These are phyloP conservation scores for Popillia japonica DNA, from an alignment of 1,140 invertebrate genomes.

Conservation along the genomic window DNA sequence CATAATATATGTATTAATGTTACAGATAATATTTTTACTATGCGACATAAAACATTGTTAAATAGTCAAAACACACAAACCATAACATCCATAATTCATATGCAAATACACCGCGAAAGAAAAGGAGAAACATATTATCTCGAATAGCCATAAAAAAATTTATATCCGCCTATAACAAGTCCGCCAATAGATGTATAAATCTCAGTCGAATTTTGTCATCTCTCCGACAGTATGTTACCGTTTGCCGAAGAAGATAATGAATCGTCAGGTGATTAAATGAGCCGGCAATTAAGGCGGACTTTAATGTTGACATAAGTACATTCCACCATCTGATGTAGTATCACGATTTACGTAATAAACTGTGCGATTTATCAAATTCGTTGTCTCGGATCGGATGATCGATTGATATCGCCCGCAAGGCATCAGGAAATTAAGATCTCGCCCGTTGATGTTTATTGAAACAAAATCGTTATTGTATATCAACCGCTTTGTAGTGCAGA, in stretches of 20 bases:
- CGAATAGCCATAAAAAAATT: background rate
- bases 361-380: constrained; percentile 18
- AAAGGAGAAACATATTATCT: background rate
- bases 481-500: no score
- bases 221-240: background rate
- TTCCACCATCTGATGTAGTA: background rate
- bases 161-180: background rate
- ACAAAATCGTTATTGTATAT: background rate
- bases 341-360: constrained; percentile 1
- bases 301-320: constrained; percentile 19
- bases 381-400: background rate
- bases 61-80: background rate
- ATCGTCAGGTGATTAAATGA: constrained; percentile 18
- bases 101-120: background rate
- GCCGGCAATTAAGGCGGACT: constrained; percentile 9
- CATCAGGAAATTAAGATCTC: background rate
- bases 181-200: background rate
- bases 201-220: background rate
- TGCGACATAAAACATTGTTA: constrained; percentile 6
- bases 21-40: background rate
- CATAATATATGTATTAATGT: background rate
- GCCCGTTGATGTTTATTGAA: background rate
- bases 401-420: background rate
- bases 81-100: constrained; percentile 10
- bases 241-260: constrained; percentile 14